A percentile compares a stretch with the other conserved stretches of the same genome.
phyloP scores from a whole-genome alignment of 2,888 invertebrate species.

The Mesochorus sp. region DNA sequence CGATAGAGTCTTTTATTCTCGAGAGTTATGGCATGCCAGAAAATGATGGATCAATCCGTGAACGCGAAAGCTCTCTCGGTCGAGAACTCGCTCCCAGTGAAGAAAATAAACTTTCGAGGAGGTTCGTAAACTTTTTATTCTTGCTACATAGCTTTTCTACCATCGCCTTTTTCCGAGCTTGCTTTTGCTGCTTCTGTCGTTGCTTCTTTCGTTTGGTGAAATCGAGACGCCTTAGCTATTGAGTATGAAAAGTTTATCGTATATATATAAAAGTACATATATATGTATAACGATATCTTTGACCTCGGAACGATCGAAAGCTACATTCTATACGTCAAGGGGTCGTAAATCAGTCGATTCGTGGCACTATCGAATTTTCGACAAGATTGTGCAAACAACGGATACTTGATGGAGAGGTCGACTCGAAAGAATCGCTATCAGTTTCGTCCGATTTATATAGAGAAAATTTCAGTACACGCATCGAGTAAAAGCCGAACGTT shows the following conservation, averaged over 20 bases:
- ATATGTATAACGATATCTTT: not conserved
- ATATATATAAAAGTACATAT: not conserved
- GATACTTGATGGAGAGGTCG: not conserved
- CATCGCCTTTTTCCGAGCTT: not conserved
- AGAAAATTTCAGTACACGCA: too few relatives aligned
- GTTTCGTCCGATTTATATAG: too few relatives aligned
- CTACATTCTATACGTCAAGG: not conserved
- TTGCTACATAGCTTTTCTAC: not conserved
- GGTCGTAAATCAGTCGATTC: slow-evolving; percentile 42
- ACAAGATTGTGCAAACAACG: not conserved
- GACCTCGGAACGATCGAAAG: slow-evolving; percentile 22
- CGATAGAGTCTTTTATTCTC: not conserved
- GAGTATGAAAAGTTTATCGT: not conserved
- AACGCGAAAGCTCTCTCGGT: slow-evolving; percentile 16
- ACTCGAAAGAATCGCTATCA: not conserved
- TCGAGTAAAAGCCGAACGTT: too few relatives aligned
- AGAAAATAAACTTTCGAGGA: slow-evolving; percentile 29
- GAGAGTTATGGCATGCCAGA: not conserved
- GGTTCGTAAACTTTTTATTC: slow-evolving; percentile 44
- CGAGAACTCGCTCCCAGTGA: slow-evolving; percentile 18
- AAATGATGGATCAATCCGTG: slow-evolving; percentile 41
- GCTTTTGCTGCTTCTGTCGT: not conserved
- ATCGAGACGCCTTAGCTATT: not conserved
- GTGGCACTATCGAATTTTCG: slow-evolving; percentile 31
- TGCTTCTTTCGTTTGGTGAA: not conserved